Percentiles rank a stretch among this genome's conserved stretches.
Conservation (phyloP, 1,140 invertebrate species). For the Drosophila tropicalis region DNA sequence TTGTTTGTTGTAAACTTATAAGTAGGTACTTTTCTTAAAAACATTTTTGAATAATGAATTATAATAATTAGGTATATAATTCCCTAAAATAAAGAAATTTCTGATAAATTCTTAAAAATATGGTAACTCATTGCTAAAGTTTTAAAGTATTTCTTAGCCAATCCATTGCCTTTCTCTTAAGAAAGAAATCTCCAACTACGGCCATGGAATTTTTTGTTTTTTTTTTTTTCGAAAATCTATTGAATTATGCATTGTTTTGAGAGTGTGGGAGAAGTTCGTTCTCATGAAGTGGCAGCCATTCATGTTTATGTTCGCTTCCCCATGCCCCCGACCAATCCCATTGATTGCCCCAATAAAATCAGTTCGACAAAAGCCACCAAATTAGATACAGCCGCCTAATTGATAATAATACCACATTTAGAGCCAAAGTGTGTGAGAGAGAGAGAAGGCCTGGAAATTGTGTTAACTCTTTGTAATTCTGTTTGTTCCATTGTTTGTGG, state of each 20-base stretch:
- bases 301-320: constrained; percentile 29
- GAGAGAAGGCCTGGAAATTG: constrained; percentile 19
- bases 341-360: constrained; percentile 68
- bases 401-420: constrained; percentile 77
- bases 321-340: constrained; percentile 27
- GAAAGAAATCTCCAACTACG: background rate
- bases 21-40: too few relatives aligned
- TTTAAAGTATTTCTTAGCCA: too few relatives aligned
- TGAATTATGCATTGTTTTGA: constrained; percentile 74
- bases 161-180: too few relatives aligned
- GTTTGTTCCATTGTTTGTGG: background rate
- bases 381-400: constrained; percentile 69
- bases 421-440: constrained; percentile 12
- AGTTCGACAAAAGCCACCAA: constrained; percentile 22
- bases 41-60: too few relatives aligned
- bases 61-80: too few relatives aligned
- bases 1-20: too few relatives aligned
- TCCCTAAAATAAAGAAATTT: too few relatives aligned
- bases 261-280: constrained; percentile 73
- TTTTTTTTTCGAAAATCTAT: constrained; percentile 25
- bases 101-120: too few relatives aligned
- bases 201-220: background rate
- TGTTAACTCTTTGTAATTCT: constrained; percentile 54
- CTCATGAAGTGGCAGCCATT: constrained; percentile 71
- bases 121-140: too few relatives aligned